Conservation (phyloP, 2,888 invertebrate genomes). For the Drosophila affinis region DNA sequence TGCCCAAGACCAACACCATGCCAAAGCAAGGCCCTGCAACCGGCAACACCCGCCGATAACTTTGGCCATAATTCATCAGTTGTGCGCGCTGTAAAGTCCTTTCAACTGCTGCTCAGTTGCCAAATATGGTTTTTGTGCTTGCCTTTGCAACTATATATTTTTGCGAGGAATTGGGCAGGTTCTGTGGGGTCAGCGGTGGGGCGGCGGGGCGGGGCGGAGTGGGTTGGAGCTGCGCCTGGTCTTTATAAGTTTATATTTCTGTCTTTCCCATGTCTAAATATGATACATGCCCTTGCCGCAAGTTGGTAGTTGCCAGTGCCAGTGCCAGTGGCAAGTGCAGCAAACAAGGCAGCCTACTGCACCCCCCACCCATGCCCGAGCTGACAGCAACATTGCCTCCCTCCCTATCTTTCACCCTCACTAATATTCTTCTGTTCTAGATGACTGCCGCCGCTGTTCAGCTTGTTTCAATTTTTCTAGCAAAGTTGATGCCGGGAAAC, state of each 20-base stretch:
- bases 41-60: conserved; percentile 60
- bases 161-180: background rate
- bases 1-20: background rate
- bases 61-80: conserved; percentile 73
- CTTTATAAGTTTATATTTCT: conserved; percentile 75
- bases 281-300: conserved; percentile 65
- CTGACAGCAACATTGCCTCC: conserved; percentile 7
- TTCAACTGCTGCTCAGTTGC: conserved; percentile 73
- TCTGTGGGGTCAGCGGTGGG: background rate
- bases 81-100: conserved; percentile 61
- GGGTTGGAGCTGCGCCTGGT: conserved; percentile 28
- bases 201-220: background rate
- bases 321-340: conserved; percentile 23
- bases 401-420: conserved; percentile 4
- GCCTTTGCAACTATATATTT: conserved; percentile 39
- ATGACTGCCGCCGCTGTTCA: conserved; percentile 60
- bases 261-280: conserved; percentile 74
- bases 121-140: conserved; percentile 61
- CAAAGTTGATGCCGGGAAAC: conserved; percentile 67
- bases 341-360: conserved; percentile 16
- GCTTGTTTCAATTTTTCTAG: conserved; percentile 70
- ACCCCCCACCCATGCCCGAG: conserved; percentile 4
- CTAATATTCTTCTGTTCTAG: conserved; percentile 59
- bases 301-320: conserved; percentile 47
- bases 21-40: background rate